phyloP scores from a whole-genome alignment of 2,797 vertebrate genomes.

The Bufotes viridis region DNA sequence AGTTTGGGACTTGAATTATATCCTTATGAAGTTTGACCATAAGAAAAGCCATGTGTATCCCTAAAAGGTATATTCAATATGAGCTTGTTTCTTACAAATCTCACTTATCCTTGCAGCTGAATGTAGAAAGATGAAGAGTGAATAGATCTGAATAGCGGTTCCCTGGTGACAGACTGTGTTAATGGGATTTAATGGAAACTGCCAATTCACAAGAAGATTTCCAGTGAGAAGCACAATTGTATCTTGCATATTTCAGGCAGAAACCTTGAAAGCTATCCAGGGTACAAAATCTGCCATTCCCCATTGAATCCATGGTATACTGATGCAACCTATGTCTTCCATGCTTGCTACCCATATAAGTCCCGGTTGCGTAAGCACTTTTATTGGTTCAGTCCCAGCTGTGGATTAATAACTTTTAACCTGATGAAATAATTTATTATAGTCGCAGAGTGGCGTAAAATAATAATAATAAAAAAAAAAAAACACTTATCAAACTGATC shows the following conservation, averaged over 20 bases:
- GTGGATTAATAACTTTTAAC: too few species aligned
- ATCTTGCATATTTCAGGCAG: not conserved
- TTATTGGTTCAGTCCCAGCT: not conserved
- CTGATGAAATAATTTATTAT: too few species aligned
- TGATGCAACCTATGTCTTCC: not conserved
- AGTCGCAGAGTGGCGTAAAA: too few species aligned
- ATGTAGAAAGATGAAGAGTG: not conserved
- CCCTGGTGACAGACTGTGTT: not conserved
- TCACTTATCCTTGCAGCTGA: slow-evolving; percentile 7
- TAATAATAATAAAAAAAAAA: too few species aligned
- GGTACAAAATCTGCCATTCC: slow-evolving; percentile 4
- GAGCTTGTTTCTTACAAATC: not conserved
- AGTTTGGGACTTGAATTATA: too few species aligned
- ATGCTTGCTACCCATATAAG: not conserved
- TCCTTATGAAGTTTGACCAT: not conserved
- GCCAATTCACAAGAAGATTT: slow-evolving; percentile 7
- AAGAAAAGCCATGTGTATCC: not conserved
- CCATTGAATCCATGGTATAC: not conserved
- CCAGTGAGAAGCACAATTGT: slow-evolving; percentile 8
- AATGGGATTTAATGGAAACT: slow-evolving; percentile 17
- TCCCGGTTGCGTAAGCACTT: not conserved
- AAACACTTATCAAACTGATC: too few species aligned
- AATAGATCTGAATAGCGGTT: not conserved
- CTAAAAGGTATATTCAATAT: not conserved
- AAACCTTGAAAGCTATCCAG: slow-evolving; percentile 17